Evolutionary conservation across 1,140 invertebrate genomes (phyloP), one percentile per base, ranked within the genome.

Genomic region (Drosophila equinoxialis): DNA sequence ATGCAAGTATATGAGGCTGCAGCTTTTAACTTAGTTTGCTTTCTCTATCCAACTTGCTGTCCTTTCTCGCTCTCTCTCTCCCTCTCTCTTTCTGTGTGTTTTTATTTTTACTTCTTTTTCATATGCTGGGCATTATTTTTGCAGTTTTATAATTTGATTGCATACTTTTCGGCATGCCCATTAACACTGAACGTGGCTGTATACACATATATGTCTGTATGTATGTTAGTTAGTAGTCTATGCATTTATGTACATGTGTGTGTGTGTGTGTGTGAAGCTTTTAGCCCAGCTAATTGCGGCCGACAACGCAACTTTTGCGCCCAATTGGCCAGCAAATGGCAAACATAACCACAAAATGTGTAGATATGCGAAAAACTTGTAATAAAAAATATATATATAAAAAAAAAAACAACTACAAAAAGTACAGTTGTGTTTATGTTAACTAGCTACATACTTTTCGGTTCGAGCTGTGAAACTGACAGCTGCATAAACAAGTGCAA

Each of bases 131-230:
- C 65, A 61, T 68, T 71, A 76, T 68, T 79, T 76, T 77, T 81
- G 68, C 69, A 69, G 65, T 71, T 83, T 86, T 78, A 87, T 86
- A 86, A 87, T 87, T 89, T 87, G 67, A 87, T 87, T 87, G 73
- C 77, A 89, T 67, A 87, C 84, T 89, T 87, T 89, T 77, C 45
- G 83, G 73, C 67, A 59, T 48, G 69, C 64, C 74, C 83, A 87
- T 86, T 86, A 86, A 87, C 83, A 86, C 79, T 71, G 68, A 70
- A 71, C 71, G 42, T 60, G 42, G 33, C 54, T 61, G 39, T 55
- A 30, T 30, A 30, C 1, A 30, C 1, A 6, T 30, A 30, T 6
- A 37, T 45, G 41, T 23, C 37, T 68, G 30, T 10, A 37, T 54
- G 41, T 35, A 48, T 26, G 51, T 30, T 39, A 39, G 37, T 39